These are phyloP conservation scores for Nematostella vectensis DNA, from an alignment of 92 coral and sea anemone species.

Conservation along the genomic window DNA sequence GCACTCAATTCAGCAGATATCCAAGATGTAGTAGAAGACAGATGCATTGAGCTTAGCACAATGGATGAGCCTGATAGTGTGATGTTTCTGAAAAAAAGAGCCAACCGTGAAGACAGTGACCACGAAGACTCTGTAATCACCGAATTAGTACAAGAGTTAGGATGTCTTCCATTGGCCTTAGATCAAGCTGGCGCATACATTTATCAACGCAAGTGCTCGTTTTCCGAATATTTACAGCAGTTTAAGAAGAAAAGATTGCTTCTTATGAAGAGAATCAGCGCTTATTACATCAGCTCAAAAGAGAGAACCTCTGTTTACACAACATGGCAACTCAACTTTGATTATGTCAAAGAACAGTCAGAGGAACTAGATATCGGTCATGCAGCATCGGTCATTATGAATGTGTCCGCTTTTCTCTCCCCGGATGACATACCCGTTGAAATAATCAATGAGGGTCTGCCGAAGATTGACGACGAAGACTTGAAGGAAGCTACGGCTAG, in stretches of 20 bases:
- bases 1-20: slow-evolving; percentile 33
- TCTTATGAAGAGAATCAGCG: slow-evolving; percentile 46
- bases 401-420: slow-evolving; percentile 60
- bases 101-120: slow-evolving; percentile 2
- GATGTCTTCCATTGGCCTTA: slow-evolving; percentile 73
- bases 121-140: slow-evolving; percentile 8
- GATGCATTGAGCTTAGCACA: slow-evolving; percentile 42
- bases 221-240: slow-evolving; percentile 40
- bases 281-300: slow-evolving; percentile 34
- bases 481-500: slow-evolving; percentile 13
- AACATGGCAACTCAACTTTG: slow-evolving; percentile 77
- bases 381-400: slow-evolving; percentile 43
- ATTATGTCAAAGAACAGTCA: slow-evolving; percentile 23
- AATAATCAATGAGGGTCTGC: slow-evolving; percentile 63
- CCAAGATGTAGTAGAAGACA: slow-evolving; percentile 26
- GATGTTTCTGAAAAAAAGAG: slow-evolving; percentile 39
- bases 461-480: slow-evolving; percentile 21
- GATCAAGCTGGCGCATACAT: slow-evolving; percentile 86
- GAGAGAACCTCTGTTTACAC: slow-evolving; percentile 63
- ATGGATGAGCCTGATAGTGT: slow-evolving; percentile 43
- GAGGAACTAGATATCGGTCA: slow-evolving; percentile 26
- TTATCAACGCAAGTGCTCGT: slow-evolving; percentile 12
- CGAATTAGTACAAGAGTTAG: slow-evolving; percentile 53
- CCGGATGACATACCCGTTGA: slow-evolving; percentile 75
- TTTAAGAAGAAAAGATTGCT: slow-evolving; percentile 34